These are phyloP conservation scores for Heptranchias perlo DNA, from an alignment of 2,113 vertebrate species.

Conservation along the genomic window DNA sequence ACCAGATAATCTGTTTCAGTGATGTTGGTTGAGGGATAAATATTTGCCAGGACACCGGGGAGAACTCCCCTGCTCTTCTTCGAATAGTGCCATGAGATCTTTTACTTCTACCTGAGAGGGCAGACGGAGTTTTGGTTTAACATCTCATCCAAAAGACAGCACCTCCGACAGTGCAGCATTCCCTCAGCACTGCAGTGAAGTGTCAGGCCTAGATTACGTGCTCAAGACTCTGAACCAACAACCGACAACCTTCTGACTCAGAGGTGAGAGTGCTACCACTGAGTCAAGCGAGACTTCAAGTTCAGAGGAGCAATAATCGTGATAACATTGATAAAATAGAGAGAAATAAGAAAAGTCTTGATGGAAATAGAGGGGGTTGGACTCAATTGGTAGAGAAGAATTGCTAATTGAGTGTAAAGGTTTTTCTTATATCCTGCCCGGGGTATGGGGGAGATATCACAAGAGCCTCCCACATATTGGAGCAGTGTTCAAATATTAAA, in stretches of 20 bases:
- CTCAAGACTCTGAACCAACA: no score
- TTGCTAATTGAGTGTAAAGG: not conserved
- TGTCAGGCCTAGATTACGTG: no score
- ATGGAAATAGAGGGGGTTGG: not conserved
- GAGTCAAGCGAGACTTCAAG: not conserved
- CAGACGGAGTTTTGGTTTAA: not conserved
- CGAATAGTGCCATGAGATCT: no score
- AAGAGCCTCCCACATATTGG: not conserved
- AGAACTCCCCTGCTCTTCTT: no score
- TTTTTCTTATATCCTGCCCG: not conserved
- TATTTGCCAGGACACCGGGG: no score
- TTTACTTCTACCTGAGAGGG: no score
- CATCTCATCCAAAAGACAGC: not conserved
- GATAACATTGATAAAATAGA: not conserved
- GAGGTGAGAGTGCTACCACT: not conserved
- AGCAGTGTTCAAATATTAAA: not conserved
- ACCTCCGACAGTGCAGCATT: not conserved
- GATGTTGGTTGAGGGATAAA: no score
- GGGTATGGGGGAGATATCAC: not conserved
- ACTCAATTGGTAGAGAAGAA: not conserved
- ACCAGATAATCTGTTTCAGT: no score
- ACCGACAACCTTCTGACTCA: not conserved
- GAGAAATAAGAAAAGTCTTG: not conserved
- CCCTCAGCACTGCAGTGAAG: not conserved
- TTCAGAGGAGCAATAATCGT: not conserved